Conservation (phyloP, 1,140 invertebrate species). For the Brachionus calyciflorus region DNA sequence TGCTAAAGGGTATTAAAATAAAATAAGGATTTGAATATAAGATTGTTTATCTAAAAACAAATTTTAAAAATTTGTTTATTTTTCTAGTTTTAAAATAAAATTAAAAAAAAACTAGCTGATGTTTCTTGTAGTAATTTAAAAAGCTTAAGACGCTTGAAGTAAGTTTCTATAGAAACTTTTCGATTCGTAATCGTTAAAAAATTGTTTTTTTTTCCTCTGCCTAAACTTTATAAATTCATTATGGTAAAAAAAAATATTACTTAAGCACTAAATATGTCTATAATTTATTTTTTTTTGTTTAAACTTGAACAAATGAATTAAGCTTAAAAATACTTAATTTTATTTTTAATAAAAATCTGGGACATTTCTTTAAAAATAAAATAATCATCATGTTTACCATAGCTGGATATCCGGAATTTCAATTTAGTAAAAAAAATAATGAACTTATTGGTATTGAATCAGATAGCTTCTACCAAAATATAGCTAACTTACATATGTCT, state of each 20-base stretch:
- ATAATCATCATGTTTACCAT: background rate
- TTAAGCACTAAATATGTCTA: slow-evolving; percentile 7
- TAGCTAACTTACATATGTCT: background rate
- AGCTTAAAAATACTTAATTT: too few species aligned
- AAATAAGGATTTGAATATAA: too few species aligned
- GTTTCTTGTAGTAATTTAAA: slow-evolving; percentile 38
- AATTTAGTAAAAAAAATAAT: too few species aligned
- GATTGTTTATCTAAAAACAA: too few species aligned
- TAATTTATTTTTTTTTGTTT: slow-evolving; percentile 19
- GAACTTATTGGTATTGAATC: slow-evolving; percentile 1
- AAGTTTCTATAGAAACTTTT: slow-evolving; percentile 39
- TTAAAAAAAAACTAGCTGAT: background rate
- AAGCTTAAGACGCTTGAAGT: slow-evolving; percentile 38
- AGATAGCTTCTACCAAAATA: slow-evolving; percentile 12
- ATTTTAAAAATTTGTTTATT: slow-evolving; percentile 29
- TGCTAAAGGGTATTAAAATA: too few species aligned
- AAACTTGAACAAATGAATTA: too few species aligned
- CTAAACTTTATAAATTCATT: background rate
- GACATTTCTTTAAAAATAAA: too few species aligned
- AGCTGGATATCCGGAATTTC: background rate
- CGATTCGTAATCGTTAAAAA: background rate
- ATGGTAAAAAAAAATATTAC: background rate
- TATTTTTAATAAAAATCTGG: too few species aligned
- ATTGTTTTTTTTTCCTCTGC: background rate
- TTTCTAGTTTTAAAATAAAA: background rate